Evolutionary conservation across 2,888 invertebrate genomes (phyloP).

Genomic region (Neria commutata): DNA sequence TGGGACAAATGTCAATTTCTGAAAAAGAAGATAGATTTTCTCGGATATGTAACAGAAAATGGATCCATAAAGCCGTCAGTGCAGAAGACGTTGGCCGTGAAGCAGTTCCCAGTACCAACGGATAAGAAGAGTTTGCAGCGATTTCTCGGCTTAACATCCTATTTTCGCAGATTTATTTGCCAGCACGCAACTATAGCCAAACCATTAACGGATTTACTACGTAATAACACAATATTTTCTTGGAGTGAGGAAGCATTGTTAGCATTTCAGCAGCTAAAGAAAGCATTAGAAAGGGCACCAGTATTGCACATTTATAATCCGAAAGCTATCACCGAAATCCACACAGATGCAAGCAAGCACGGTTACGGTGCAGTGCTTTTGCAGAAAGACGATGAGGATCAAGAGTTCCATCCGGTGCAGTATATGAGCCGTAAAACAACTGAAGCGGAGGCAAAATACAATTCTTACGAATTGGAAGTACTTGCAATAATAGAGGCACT

Average conservation of each 20-base stretch:
- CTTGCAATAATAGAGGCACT: conserved; percentile 13
- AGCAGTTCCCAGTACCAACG: neutral
- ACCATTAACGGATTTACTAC: too few species aligned
- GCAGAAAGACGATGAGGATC: conserved; percentile 32
- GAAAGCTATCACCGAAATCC: conserved; percentile 16
- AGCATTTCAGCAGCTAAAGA: conserved; percentile 12
- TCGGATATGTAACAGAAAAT: too few species aligned
- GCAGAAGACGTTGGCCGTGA: too few species aligned
- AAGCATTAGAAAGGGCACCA: conserved; percentile 13
- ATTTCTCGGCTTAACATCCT: neutral
- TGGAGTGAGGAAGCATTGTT: conserved; percentile 17
- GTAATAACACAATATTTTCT: conserved; percentile 32
- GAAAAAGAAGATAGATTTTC: too few species aligned
- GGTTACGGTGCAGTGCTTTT: conserved; percentile 44
- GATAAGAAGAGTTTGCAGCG: neutral
- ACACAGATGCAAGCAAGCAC: conserved; percentile 15
- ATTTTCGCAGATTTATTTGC: conserved; percentile 6
- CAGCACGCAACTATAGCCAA: conserved; percentile 6
- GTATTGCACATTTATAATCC: conserved; percentile 13
- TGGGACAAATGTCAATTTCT: too few species aligned
- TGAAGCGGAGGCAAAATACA: conserved; percentile 37
- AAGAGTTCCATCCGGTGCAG: conserved; percentile 45
- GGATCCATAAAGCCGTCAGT: too few species aligned
- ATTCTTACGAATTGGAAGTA: conserved; percentile 40
- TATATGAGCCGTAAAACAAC: conserved; percentile 34